A percentile compares a stretch with the other conserved stretches of the same genome.
phyloP scores from a whole-genome alignment of 2,888 invertebrate species.

The Sericinus montela region DNA sequence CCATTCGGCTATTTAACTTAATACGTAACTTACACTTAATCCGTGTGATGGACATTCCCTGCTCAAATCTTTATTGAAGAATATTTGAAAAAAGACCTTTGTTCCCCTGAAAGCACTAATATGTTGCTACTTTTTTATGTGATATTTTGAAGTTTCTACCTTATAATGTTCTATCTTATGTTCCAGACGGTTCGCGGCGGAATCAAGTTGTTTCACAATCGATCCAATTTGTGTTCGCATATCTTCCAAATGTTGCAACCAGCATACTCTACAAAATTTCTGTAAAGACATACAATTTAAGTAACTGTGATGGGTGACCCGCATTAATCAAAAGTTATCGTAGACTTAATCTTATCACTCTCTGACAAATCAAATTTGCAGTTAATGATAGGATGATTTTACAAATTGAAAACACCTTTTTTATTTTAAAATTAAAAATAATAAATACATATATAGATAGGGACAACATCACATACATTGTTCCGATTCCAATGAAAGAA shows the following conservation, averaged over 20 bases:
- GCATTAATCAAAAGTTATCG: neutral
- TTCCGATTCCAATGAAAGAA: too few relatives aligned
- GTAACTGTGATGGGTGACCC: neutral
- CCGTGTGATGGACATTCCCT: too few relatives aligned
- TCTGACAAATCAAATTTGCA: neutral
- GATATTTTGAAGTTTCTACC: conserved; percentile 37
- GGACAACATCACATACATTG: too few relatives aligned
- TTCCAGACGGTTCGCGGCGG: conserved; percentile 69
- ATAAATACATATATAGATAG: too few relatives aligned
- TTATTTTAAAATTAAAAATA: too few relatives aligned
- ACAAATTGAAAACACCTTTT: conserved; percentile 22
- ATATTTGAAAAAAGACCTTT: too few relatives aligned
- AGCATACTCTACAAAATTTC: conserved; percentile 81
- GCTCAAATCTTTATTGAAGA: too few relatives aligned
- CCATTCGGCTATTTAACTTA: too few relatives aligned
- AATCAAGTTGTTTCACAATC: conserved; percentile 77
- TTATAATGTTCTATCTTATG: conserved; percentile 79
- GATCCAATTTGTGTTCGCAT: conserved; percentile 76
- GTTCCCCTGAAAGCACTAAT: too few relatives aligned
- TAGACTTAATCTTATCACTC: neutral
- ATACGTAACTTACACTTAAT: too few relatives aligned
- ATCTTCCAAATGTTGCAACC: conserved; percentile 79
- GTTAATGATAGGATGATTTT: neutral
- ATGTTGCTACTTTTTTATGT: too few relatives aligned
- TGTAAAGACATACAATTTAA: conserved; percentile 35